Conservation (phyloP, 2,888 invertebrate species). For the Cephus rjabovi region DNA sequence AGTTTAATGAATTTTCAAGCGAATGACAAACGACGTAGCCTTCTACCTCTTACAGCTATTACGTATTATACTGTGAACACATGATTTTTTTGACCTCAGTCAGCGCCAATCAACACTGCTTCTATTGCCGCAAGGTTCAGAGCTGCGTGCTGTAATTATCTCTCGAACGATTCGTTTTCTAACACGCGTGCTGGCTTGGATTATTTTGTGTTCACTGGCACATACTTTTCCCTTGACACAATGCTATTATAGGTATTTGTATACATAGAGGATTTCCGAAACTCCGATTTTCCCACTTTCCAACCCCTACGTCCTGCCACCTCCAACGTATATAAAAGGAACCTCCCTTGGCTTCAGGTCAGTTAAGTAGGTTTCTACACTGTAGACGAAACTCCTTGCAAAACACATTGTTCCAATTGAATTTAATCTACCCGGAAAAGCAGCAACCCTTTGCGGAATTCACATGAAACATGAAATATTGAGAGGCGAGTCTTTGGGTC, state of each 20-base stretch:
- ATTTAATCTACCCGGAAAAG: too few relatives aligned
- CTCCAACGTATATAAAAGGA: not conserved
- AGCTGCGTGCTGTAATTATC: not conserved
- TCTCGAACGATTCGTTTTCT: not conserved
- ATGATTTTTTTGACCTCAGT: not conserved
- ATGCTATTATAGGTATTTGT: too few relatives aligned
- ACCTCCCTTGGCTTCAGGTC: not conserved
- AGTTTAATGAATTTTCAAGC: not conserved
- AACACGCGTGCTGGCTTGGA: not conserved
- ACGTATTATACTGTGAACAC: not conserved
- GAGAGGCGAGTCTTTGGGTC: not conserved
- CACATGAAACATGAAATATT: not conserved
- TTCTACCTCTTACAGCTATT: not conserved
- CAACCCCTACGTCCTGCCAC: not conserved
- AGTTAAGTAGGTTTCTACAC: not conserved
- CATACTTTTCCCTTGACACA: not conserved
- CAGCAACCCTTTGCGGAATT: too few relatives aligned
- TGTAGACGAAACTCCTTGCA: too few relatives aligned
- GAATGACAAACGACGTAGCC: not conserved
- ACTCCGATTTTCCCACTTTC: not conserved
- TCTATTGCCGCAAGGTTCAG: not conserved
- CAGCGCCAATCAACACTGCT: not conserved
- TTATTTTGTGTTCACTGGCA: not conserved
- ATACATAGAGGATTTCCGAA: too few relatives aligned
- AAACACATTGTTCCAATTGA: too few relatives aligned